Percentiles rank a stretch among this genome's conserved stretches.
Evolutionary conservation across 2,888 invertebrate species (phyloP).

Genomic region (Anthrax anthrax): DNA sequence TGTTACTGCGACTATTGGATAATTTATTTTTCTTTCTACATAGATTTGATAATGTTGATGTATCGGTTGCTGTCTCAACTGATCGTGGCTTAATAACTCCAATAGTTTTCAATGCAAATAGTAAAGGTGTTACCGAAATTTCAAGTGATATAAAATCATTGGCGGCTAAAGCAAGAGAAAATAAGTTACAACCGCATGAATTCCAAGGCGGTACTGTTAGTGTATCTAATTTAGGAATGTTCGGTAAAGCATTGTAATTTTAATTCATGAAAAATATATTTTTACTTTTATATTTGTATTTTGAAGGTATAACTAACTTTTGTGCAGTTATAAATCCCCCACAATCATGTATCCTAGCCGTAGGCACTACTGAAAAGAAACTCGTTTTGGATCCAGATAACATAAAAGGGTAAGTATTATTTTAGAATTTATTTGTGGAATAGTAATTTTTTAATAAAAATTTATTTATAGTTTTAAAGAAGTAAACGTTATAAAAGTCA

Average conservation of each 20-base stretch:
- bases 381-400: conserved; percentile 57
- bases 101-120: conserved; percentile 82
- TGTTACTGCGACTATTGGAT: conserved; percentile 1
- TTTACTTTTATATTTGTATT: not conserved
- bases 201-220: conserved; percentile 95
- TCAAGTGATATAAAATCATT: conserved; percentile 63
- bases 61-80: conserved; percentile 94
- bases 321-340: conserved; percentile 93
- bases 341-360: conserved; percentile 84
- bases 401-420: conserved; percentile 54
- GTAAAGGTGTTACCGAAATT: conserved; percentile 75
- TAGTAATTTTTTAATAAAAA: conserved; percentile 14
- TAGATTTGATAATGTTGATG: conserved; percentile 81
- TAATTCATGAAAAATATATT: not conserved
- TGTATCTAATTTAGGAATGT: conserved; percentile 93
- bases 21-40: not conserved
- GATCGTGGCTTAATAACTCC: conserved; percentile 92
- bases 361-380: conserved; percentile 65
- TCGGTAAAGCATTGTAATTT: conserved; percentile 44
- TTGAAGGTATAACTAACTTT: conserved; percentile 66
- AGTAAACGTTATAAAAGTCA: conserved; percentile 71
- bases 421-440: not conserved
- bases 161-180: conserved; percentile 74
- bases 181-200: conserved; percentile 82
- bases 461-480: conserved; percentile 45